phyloP scores from a whole-genome alignment of 2,888 invertebrate species.

The Lasioglossum pauxillum region DNA sequence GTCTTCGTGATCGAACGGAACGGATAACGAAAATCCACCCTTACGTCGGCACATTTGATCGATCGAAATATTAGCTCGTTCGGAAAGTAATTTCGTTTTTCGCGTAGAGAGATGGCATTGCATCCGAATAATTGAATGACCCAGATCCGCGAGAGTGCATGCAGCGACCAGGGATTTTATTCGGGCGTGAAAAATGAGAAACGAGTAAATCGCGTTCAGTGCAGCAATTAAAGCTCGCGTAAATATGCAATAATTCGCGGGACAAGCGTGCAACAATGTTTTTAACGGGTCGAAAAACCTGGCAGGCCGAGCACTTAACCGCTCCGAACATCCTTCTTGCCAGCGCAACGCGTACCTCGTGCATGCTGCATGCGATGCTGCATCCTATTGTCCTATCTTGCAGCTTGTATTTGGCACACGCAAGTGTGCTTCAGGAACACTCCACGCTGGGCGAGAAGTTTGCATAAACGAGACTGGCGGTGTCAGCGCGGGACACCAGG shows the following conservation, averaged over 20 bases:
- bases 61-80: background rate
- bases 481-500: slow-evolving; percentile 46
- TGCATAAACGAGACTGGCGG: slow-evolving; percentile 69
- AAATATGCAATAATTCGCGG: slow-evolving; percentile 38
- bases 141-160: background rate
- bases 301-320: slow-evolving; percentile 8
- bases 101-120: too few relatives aligned
- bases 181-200: background rate
- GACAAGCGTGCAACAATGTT: slow-evolving; percentile 30
- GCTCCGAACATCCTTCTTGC: slow-evolving; percentile 40
- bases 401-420: slow-evolving; percentile 63
- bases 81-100: too few relatives aligned
- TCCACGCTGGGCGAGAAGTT: slow-evolving; percentile 69
- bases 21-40: background rate
- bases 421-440: slow-evolving; percentile 62
- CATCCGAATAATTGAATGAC: background rate
- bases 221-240: slow-evolving; percentile 23
- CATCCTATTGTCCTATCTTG: slow-evolving; percentile 53
- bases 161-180: background rate
- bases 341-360: slow-evolving; percentile 18
- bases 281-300: slow-evolving; percentile 32
- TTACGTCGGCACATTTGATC: background rate
- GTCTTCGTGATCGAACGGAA: background rate
- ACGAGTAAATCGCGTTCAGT: background rate
- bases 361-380: slow-evolving; percentile 35